Base-by-base conservation (phyloP, 1,140 invertebrate genomes). In the Panulirus ornatus region DNA sequence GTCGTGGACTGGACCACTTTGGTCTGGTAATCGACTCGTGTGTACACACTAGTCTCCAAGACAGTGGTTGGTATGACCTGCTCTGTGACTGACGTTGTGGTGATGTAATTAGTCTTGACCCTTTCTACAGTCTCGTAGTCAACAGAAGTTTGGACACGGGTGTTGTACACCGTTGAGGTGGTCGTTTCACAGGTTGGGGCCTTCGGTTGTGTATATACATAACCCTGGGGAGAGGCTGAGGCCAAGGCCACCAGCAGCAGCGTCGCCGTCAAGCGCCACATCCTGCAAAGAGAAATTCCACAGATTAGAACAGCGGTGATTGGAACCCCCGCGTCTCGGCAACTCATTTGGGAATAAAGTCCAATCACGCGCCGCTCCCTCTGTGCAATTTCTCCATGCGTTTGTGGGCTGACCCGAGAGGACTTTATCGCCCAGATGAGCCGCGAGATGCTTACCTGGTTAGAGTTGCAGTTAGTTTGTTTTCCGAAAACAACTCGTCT, bases 271-370 rank as follows among this genome's bases (percentile, higher is more conserved):
- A 82, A 82, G 47, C 79, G 79, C 79, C 79, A 82, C 79, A 82
- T 82, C 79, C 79, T 82, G 79, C 79, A 82, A 82, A 82, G 79
- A 82, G 79, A 82, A 82, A 82, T 82, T 51, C 79, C 79, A 82
- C 79, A 82, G 79, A 51, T 82, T 82, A 82, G 79, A 82, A 51
- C 79, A 82, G 79, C 79, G 79, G 79, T 82, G 79, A 82, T 82
- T 82, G 79, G 79, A 82, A 82, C 79, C 79, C 79, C 79, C 51
- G 79, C 79, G 79, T 82, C 79, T 82, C 79, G 79, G 58, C 79
- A 82, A 82, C 79, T 82, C 79, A 82, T 82, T 82, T 82, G 79
- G 79, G 79, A 82, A 82, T 82, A 82, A 82, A 82, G 79, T 82
- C 79, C 79, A 82, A 82, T 82, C 79, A 82, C 79, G 79, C 79